These are phyloP conservation scores for Nestor notabilis DNA, from an alignment of 2,113 vertebrate genomes.

Conservation along the genomic window DNA sequence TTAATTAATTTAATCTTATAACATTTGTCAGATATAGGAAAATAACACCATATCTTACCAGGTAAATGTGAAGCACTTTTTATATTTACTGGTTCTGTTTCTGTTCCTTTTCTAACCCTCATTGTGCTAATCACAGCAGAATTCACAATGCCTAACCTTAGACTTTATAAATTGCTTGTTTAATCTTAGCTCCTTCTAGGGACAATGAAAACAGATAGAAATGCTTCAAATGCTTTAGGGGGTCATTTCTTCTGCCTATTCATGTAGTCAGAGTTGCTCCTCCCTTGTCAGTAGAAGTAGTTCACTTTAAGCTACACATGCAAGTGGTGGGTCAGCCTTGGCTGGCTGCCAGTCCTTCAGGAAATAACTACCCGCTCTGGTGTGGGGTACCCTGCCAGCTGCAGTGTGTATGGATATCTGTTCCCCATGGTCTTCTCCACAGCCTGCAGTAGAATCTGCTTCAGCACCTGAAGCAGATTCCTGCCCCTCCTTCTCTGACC, in stretches of 20 bases:
- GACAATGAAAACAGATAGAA: background rate
- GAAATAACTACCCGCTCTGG: background rate
- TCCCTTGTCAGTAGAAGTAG: background rate
- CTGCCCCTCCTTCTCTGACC: background rate
- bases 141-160: background rate
- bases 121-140: background rate
- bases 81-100: background rate
- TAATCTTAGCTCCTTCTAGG: background rate
- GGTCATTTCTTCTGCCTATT: background rate
- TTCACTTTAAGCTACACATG: background rate
- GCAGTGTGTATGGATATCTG: background rate
- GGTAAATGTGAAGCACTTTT: background rate
- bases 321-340: rapidly evolving
- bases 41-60: background rate
- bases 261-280: background rate
- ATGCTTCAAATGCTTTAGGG: background rate
- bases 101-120: background rate
- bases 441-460: background rate
- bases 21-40: background rate
- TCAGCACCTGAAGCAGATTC: background rate
- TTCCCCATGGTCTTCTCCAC: background rate
- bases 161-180: background rate
- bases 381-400: background rate
- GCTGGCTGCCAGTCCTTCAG: background rate
- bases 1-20: background rate